phyloP scores from a whole-genome alignment of 2,888 invertebrate genomes.

The Perithous albicinctus region DNA sequence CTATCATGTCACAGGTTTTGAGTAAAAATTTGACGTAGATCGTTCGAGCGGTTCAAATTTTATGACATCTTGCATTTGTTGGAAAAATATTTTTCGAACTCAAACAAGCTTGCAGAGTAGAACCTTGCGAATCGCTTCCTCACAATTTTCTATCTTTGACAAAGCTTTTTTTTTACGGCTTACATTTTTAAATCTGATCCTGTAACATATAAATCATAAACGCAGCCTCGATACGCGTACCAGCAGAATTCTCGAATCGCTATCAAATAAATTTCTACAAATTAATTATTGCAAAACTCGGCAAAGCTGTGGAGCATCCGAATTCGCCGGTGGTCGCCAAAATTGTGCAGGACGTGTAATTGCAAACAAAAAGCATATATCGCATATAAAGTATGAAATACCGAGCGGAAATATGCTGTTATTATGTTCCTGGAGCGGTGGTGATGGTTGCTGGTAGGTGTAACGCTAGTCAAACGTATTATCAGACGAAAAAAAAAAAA shows the following conservation, averaged over 20 bases:
- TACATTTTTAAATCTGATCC: too few species aligned
- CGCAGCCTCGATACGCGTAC: not conserved
- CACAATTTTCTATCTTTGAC: too few species aligned
- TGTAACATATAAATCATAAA: not conserved
- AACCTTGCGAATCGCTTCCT: too few species aligned
- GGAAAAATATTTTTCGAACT: too few species aligned
- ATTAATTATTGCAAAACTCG: slow-evolving; percentile 14
- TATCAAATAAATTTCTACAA: not conserved
- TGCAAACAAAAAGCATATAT: slow-evolving; percentile 1
- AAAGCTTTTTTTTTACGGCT: too few species aligned
- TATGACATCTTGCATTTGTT: too few species aligned
- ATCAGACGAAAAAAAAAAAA: not conserved
- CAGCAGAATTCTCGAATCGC: not conserved
- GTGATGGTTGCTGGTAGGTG: not conserved
- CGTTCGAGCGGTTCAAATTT: too few species aligned
- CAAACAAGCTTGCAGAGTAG: too few species aligned
- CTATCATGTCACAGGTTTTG: too few species aligned
- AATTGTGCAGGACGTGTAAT: not conserved
- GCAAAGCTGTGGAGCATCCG: not conserved
- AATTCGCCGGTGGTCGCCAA: not conserved
- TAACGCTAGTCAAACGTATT: not conserved
- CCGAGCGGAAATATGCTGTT: not conserved
- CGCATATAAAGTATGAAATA: slow-evolving; percentile 15
- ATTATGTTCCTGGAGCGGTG: not conserved
- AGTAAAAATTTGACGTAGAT: too few species aligned